Conservation (phyloP, 2,113 vertebrate species). For the Brachionichthys hirsutus region DNA sequence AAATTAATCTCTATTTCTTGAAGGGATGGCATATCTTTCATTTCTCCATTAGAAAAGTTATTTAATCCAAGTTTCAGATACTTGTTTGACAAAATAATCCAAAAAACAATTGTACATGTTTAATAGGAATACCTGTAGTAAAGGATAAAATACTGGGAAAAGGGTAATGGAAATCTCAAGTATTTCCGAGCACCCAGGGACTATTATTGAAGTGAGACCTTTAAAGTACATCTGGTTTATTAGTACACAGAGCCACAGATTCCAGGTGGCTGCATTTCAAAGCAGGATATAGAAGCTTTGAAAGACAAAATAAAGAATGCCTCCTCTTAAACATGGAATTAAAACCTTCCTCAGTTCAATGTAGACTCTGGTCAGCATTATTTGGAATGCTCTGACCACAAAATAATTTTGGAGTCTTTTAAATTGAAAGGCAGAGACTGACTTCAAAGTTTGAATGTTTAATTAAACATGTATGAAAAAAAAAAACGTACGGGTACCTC, state of each 20-base stretch:
- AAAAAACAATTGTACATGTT: conserved; percentile 48
- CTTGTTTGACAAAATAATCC: conserved; percentile 61
- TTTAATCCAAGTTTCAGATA: conserved; percentile 57
- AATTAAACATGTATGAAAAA: too few relatives aligned
- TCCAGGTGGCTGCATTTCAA: neutral
- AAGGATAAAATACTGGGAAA: neutral
- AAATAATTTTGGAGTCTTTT: too few relatives aligned
- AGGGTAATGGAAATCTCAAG: neutral
- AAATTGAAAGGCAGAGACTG: too few relatives aligned
- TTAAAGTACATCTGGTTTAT: neutral
- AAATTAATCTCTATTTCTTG: conserved; percentile 75
- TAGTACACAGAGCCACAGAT: neutral
- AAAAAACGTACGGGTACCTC: too few relatives aligned
- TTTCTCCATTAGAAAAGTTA: conserved; percentile 64
- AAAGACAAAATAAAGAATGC: neutral
- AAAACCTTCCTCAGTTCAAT: too few relatives aligned
- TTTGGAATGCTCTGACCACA: too few relatives aligned
- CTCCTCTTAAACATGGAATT: too few relatives aligned
- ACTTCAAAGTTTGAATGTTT: too few relatives aligned
- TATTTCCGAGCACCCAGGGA: neutral
- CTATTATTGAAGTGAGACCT: neutral
- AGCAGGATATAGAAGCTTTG: neutral
- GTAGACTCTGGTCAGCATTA: too few relatives aligned
- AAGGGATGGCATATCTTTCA: conserved; percentile 67
- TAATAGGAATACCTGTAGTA: conserved; percentile 12